Base-by-base conservation (phyloP, 2,797 vertebrate species). In the Hoplostethus mediterraneus region DNA sequence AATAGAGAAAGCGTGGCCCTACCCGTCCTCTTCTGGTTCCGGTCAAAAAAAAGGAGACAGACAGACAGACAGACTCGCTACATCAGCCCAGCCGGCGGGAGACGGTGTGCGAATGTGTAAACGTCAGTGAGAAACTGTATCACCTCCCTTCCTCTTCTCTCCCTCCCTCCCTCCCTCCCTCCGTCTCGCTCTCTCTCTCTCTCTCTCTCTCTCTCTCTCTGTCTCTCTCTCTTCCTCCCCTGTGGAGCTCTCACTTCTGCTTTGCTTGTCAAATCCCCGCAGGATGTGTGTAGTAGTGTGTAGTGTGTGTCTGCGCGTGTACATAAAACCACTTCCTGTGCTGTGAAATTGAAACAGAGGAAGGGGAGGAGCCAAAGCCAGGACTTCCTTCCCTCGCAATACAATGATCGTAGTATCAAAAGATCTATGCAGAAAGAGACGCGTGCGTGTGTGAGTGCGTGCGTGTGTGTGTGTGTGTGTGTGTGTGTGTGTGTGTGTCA, bases 231-330 rank as follows among this genome's bases (percentile, higher is more conserved):
- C 72, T 53, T 36, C 73, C 70, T 56, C 60, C 79, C 62, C 80
- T 57, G 33, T 54, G 40, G 70, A 68, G 82, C 71, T 86, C 84
- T 87, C 84, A 88, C 87, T 92, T 93, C 90, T 91, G 87, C 88
- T 89, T 90, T 81, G 75, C 82, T 82, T 77, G 79, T 84, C 75
- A 79, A 82, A 77, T 79, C 78, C 73, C 85, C 71, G 67, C 75
- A 84, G 86, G 63, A 49, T 80, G 58, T 71, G 40, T 76, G 64
- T 68, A 45, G 64, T 68, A 45, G 70, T 36, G 56, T 71, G 65
- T 56, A 55, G 67, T 54, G 60, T 71, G 58, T 57, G 67, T 64
- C 71, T 45, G 71, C 33, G 33, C 66, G 67, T 75, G 72, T 56
- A 66, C 67, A 57, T 69, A 51, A 83, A 74, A 77, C 74, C 75